Evolutionary conservation across 1,140 invertebrate genomes (phyloP), one percentile per base, ranked within the genome.

Genomic region (Manduca sexta): DNA sequence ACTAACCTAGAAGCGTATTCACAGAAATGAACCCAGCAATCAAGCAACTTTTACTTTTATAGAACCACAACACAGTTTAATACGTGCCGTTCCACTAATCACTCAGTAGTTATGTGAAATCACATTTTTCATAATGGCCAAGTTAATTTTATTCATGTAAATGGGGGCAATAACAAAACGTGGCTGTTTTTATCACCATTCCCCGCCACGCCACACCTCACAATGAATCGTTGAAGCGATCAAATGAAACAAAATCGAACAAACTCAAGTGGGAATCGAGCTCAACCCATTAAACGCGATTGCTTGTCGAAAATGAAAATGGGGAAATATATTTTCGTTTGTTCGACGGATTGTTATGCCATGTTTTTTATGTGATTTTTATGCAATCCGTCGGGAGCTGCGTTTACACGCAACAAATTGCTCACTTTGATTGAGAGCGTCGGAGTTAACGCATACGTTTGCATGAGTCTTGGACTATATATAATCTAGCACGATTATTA

Each of bases 301-400:
- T 75, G 69, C 72, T 79, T 77, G 76, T 75, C 74, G 71, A 74
- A 79, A 81, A 83, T 83, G 69, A 78, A 77, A 79, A 78, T 65
- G 61, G 70, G 52, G 52, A 74, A 53, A 74, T 78, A 76, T 69
- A 77, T 77, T 72, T 78, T 64, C 63, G 67, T 74, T 77, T 74
- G 67, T 77, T 64, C 65, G 30, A 45, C 48, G 55, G 41, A 51
- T 60, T 57, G 64, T 60, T 71, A 68, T 73, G 52, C 56, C 65
- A 52, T 63, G 66, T 71, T 75, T 73, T 62, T 75, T 72, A 51
- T 35, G 60, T 59, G 61, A 68, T 76, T 77, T 71, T 66, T 67
- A 67, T 79, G 69, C 73, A 74, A 67, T 72, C 69, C 67, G 45
- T 58, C 53, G 66, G 64, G 69, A 69, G 55, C 61, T 69, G 60